A percentile compares a stretch with the other conserved stretches of the same genome.
These are phyloP conservation scores for Peromyscus aztecus DNA, from an alignment of 2,797 vertebrate species.

Conservation along the genomic window DNA sequence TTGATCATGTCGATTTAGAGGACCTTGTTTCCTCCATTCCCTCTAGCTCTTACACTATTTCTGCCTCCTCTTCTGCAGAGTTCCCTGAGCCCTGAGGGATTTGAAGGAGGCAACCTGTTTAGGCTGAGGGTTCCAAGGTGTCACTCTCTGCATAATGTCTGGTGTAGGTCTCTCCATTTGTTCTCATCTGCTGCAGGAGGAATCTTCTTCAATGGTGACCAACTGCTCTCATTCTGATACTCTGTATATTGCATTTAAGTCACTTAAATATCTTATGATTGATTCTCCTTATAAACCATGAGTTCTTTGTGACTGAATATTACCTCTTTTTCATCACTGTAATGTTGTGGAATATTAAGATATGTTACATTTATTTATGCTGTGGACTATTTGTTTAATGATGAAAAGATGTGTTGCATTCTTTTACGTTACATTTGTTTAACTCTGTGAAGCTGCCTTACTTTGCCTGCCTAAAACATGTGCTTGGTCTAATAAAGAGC, in stretches of 20 bases:
- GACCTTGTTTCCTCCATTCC: neutral
- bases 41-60: neutral
- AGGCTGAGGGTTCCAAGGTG: neutral
- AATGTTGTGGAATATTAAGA: neutral
- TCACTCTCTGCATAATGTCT: neutral
- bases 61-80: neutral
- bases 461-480: neutral
- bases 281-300: neutral
- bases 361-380: neutral
- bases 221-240: neutral
- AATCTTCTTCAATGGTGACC: neutral
- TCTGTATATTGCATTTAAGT: neutral
- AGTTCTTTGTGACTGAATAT: neutral
- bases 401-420: neutral
- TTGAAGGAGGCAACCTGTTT: neutral
- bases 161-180: neutral
- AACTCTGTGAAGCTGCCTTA: neutral
- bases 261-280: neutral
- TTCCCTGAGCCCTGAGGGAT: neutral
- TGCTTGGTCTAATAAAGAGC: neutral
- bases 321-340: neutral
- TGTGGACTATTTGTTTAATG: neutral
- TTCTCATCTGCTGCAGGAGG: neutral
- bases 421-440: neutral
- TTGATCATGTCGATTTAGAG: neutral